Conservation (phyloP, 2,888 invertebrate genomes). For the Dermolepida albohirtum region DNA sequence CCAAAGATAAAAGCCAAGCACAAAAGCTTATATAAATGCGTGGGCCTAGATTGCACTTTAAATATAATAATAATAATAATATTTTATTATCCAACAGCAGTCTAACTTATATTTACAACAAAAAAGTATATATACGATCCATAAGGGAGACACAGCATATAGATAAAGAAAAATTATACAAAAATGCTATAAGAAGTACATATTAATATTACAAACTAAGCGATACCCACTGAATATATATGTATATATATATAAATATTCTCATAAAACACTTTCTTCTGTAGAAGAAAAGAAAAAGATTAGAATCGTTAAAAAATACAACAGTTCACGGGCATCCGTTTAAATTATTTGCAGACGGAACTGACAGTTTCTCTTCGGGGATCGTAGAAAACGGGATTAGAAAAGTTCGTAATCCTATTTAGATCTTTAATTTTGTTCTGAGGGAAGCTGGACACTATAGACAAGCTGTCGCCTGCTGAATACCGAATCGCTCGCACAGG, state of each 20-base stretch:
- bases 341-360: conserved; percentile 32
- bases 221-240: too few relatives aligned
- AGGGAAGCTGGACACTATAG: conserved; percentile 39
- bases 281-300: background rate
- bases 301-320: conserved; percentile 1
- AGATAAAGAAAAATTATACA: background rate
- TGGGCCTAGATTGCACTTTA: too few relatives aligned
- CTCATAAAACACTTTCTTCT: background rate
- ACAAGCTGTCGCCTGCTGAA: conserved; percentile 42
- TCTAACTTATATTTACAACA: too few relatives aligned
- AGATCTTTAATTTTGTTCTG: conserved; percentile 39
- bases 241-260: background rate
- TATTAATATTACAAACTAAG: too few relatives aligned
- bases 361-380: conserved; percentile 38
- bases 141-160: too few relatives aligned
- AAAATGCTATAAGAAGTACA: too few relatives aligned
- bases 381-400: conserved; percentile 41
- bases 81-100: too few relatives aligned
- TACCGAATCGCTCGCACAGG: background rate
- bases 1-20: too few relatives aligned
- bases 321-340: conserved; percentile 21
- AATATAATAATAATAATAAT: too few relatives aligned
- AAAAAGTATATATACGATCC: too few relatives aligned
- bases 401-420: conserved; percentile 46
- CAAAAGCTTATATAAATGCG: too few relatives aligned